Evolutionary conservation across 2,113 vertebrate genomes (phyloP).

Genomic region (Eudyptes chrysolophus): DNA sequence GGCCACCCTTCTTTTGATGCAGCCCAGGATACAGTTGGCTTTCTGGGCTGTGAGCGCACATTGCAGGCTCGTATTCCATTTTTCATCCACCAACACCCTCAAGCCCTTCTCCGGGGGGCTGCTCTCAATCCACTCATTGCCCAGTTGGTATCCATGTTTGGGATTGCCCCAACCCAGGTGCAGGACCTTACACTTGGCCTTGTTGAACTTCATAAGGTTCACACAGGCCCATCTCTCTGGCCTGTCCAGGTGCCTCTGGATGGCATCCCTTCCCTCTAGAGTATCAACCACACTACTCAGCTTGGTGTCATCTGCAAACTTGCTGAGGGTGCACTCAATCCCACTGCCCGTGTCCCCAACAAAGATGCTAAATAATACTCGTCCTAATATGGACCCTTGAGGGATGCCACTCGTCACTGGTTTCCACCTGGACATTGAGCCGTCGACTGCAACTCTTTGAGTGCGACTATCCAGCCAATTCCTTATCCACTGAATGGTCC

Average conservation of each 20-base stretch:
- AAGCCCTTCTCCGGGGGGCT: no score
- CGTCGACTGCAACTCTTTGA: not conserved
- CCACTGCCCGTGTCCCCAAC: not conserved
- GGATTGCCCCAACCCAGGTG: no score
- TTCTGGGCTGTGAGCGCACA: no score
- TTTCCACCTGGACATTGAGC: not conserved
- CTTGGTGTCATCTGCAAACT: not conserved
- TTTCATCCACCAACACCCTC: no score
- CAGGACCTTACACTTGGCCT: no score
- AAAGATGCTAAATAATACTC: not conserved
- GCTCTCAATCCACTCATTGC: no score
- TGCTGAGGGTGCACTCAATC: not conserved
- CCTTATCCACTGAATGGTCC: not conserved
- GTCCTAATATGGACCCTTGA: not conserved
- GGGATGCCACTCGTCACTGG: not conserved
- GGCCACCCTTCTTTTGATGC: no score
- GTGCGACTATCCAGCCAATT: not conserved
- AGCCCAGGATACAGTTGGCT: no score
- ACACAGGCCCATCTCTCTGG: not conserved
- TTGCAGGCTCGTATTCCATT: no score
- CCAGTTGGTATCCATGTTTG: no score
- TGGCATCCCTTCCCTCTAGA: no score
- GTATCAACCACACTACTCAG: not conserved
- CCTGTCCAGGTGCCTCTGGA: no score
- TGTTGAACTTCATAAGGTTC: not conserved